Evolutionary conservation across 1,140 invertebrate genomes (phyloP), one percentile per base, ranked within the genome.

Genomic region (Microplitis mediator): DNA sequence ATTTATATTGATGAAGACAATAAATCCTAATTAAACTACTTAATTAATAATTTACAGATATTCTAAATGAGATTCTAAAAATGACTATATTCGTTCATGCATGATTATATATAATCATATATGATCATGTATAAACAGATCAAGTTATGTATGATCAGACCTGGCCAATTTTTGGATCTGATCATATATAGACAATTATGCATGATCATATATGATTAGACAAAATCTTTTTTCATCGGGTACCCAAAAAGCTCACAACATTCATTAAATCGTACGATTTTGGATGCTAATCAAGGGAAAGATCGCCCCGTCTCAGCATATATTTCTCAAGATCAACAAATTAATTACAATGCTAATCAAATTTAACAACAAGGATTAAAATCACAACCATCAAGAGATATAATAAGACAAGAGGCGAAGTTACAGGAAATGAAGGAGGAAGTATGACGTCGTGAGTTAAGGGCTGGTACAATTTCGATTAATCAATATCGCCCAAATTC

Each of bases 351-450:
- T 4, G 69, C 73, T 0, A 84, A 81, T 73, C 82, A 80, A 32
- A 76, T 80, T 36, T 78, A 80, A 23, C 80, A 82, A 36, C 79
- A 78, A 1, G 82, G 79, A 1, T 84, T 81, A 0, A 76, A 89
- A 54, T 89, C 88, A 0, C 89, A 89, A 62, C 89, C 89, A 5
- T 87, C 88, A 0, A 79, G 90, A 9, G 90, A 91, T 79, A 88
- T 91, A 61, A 82, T 92, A 8, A 85, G 92, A 4, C 92, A 93
- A 70, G 92, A 93, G 73, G 94, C 93, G 0, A 95, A 95, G 82
- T 88, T 95, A 69, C 90, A 92, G 32, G 94, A 95, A 81, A 95
- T 95, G 92, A 90, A 92, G 9, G 94, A 95, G 80, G 94, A 95
- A 84, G 90, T 95, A 2, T 84, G 92, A n/a, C 84, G 93, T 73